phyloP scores from a whole-genome alignment of 1,140 invertebrate genomes.

The Drosophila subobscura region DNA sequence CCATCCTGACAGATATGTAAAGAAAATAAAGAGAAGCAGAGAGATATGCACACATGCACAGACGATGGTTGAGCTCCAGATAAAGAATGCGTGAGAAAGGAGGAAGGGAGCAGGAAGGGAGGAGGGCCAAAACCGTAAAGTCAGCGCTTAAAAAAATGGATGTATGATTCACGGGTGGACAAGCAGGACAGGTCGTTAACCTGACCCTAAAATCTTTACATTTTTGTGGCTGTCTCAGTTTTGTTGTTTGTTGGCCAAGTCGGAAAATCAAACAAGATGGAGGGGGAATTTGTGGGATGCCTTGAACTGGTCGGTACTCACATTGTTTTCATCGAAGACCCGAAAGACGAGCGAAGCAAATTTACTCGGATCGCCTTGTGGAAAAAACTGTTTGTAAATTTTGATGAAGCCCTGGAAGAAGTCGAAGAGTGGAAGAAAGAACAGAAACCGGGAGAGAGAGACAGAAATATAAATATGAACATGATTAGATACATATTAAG shows the following conservation, averaged over 20 bases:
- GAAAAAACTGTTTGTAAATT: conserved; percentile 99
- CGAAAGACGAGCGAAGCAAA: conserved; percentile 98
- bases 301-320: conserved; percentile 86
- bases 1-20: conserved; percentile 89
- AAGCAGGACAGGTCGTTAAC: conserved; percentile 15
- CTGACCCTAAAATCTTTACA: conserved; percentile 36
- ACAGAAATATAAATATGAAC: not conserved
- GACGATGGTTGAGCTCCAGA: not conserved
- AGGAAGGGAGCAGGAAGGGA: not conserved
- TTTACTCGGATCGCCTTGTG: conserved; percentile 98
- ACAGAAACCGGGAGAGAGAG: conserved; percentile 17
- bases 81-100: not conserved
- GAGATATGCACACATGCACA: conserved; percentile 10
- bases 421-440: not conserved
- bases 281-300: not conserved
- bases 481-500: conserved; percentile 23
- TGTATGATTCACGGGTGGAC: conserved; percentile 21
- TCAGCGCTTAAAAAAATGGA: conserved; percentile 36
- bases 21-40: conserved; percentile 15
- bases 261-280: not conserved
- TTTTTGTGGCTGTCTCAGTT: conserved; percentile 31
- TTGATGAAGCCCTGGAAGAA: conserved; percentile 95
- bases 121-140: conserved; percentile 9
- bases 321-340: conserved; percentile 99
- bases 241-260: conserved; percentile 24